A percentile compares a stretch with the other conserved stretches of the same genome.
These are phyloP conservation scores for Bombylius discolor DNA, from an alignment of 2,888 invertebrate species.

Conservation along the genomic window DNA sequence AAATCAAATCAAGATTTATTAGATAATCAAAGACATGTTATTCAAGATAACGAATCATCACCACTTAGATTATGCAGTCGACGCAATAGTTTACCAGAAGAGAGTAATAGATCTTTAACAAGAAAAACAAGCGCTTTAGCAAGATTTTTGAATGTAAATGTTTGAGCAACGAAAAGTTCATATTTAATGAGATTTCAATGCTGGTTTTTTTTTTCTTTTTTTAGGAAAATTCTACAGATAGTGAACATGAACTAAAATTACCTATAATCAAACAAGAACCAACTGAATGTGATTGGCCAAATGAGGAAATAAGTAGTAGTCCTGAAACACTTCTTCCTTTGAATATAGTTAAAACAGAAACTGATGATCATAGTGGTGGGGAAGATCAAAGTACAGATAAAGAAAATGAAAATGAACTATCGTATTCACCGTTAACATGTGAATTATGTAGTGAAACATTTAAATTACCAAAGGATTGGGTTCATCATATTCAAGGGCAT, in stretches of 20 bases:
- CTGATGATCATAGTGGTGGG: not conserved
- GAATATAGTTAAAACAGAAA: conserved; percentile 9
- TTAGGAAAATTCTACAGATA: conserved; percentile 5
- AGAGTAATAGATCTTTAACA: not conserved
- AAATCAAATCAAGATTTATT: not conserved
- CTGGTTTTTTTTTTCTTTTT: not conserved
- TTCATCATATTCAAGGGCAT: conserved; percentile 69
- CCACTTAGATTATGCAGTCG: not conserved
- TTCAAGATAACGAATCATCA: no score
- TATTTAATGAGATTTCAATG: no score
- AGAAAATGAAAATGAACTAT: conserved; percentile 35
- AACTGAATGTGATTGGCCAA: conserved; percentile 59
- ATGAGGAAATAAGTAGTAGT: conserved; percentile 1
- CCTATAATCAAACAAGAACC: conserved; percentile 47
- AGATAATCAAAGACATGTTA: no score
- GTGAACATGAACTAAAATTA: conserved; percentile 14
- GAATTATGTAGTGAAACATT: conserved; percentile 75
- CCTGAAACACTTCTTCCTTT: conserved; percentile 1
- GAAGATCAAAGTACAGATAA: conserved; percentile 9
- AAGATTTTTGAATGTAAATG: not conserved
- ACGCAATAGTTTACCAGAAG: conserved; percentile 2
- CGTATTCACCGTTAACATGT: conserved; percentile 65
- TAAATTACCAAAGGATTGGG: conserved; percentile 69
- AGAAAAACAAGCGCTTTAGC: not conserved
- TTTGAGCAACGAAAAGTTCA: not conserved